Conservation (phyloP, 2,888 invertebrate species). For the Drosophila falleni region DNA sequence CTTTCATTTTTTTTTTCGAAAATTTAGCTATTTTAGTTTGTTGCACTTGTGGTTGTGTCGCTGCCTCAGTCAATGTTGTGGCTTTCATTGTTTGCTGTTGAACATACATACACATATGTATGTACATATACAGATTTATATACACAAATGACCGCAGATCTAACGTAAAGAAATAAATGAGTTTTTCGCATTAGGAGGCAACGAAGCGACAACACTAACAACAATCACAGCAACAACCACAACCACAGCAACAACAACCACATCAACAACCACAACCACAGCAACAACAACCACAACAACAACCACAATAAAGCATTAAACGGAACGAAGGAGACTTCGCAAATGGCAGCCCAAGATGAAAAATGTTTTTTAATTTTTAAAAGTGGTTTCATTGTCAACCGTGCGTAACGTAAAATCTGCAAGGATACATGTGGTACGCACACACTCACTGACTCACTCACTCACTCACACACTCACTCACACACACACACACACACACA, state of each 20-base stretch:
- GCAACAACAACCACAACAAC: constrained; percentile 30
- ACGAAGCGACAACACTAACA: constrained; percentile 70
- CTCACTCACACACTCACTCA: constrained; percentile 22
- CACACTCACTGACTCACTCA: constrained; percentile 28
- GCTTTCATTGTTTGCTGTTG: constrained; percentile 55
- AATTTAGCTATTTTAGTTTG: background rate
- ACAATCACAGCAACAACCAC: constrained; percentile 33
- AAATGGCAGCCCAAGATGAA: constrained; percentile 80
- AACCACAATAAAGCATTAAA: constrained; percentile 59
- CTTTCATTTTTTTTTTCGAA: background rate
- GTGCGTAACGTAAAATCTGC: constrained; percentile 80
- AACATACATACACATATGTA: constrained; percentile 13
- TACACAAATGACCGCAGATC: constrained; percentile 73
- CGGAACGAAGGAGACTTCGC: constrained; percentile 61
- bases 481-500: constrained; percentile 31
- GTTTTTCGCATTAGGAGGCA: constrained; percentile 80
- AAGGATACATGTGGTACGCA: constrained; percentile 62
- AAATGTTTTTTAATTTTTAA: constrained; percentile 84
- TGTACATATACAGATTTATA: background rate
- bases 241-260: constrained; percentile 30
- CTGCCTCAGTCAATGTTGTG: constrained; percentile 15
- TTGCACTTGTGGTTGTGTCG: constrained; percentile 41
- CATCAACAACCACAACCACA: constrained; percentile 32
- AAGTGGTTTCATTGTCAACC: constrained; percentile 84
- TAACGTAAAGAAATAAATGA: constrained; percentile 78